Base-by-base conservation (phyloP, 2,797 vertebrate genomes). In the Halcyon chelicuti region DNA sequence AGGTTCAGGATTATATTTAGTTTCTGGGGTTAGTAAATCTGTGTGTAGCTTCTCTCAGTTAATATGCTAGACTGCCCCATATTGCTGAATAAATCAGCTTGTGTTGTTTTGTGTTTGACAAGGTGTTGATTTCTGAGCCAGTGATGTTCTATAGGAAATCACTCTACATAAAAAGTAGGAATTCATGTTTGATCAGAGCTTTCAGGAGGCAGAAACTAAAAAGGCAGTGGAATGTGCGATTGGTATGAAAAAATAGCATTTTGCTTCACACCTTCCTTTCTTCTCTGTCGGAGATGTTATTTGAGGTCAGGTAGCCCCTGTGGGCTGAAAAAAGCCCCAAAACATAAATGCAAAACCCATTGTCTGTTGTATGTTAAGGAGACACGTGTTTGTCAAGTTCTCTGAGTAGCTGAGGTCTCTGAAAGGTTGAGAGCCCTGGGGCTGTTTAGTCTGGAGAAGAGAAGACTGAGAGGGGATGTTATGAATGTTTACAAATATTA, bases 31-130 rank as follows among this genome's bases (percentile, higher is more conserved):
- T 92, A 72, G 49, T 82, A 87, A 88, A 70, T 77, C 46, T 92
- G 15, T 2, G 1, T 37, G n/a, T 73, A 70, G 51, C 11, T 90
- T 92, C 87, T 79, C 47, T 79, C 47, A 81, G 65, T 79, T 96
- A 51, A 23, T 52, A 51, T 86, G 25, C 37, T 83, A 58, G 82
- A 35, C 33, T 10, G 1, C 12, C 33, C 12, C 5, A 18, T 82
- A 28, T 49, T 73, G 71, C 67, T 89, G 61, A 92, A 88, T 88
- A 90, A 85, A 90, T 80, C 57, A 52, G 35, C 78, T 54, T 88
- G 19, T 84, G 73, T 78, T 93, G 54, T 78, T 91, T 94, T 96
- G 54, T 87, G 26, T 90, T 75, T 82, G 66, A 76, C 75, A 88
- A 85, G 49, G 39, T 68, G 47, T 91, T 94, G 83, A 57, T 84